Evolutionary conservation across 2,113 vertebrate species (phyloP), one percentile per base, ranked within the genome.

Genomic region (Oryzias woworae): DNA sequence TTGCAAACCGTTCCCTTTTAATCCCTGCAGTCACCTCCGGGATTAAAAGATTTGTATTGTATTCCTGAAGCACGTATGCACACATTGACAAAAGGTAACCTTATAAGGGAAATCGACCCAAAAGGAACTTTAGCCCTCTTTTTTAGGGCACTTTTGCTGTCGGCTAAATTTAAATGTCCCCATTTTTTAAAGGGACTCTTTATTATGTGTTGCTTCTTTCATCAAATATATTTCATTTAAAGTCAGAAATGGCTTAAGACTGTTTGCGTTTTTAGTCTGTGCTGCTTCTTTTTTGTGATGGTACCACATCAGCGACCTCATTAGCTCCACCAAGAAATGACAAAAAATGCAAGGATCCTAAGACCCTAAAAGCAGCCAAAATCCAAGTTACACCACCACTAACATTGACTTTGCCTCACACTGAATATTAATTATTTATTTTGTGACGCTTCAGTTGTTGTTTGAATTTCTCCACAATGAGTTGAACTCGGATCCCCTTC

Each of bases 41-140:
- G 90, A 92, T 92, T 92, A 92, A 91, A 80, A 88, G 89, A 89
- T 92, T 91, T 91, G 89, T 89, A 78, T 91, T 91, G 89, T 89
- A 78, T 76, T 75, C 68, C 76, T 79, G 41, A 22, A 63, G 75
- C 69, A 83, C 68, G 82, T 92, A 83, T 84, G 81, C 82, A 81
- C 85, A 64, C 81, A 65, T 82, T 72, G 80, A 87, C 87, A 87
- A 88, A 85, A 87, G 73, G 42, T 60, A 62, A 77, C 70, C 85
- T 88, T 89, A 82, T 61, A 70, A 65, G 48, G 58, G 58, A 76
- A 84, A 85, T 82, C 55, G 57, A 80, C 67, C 74, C 52, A 53
- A 84, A 83, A 80, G 80, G 52, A 71, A 77, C 71, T 71, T 64
- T 58, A 67, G 62, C 59, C 36, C n/a, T 76, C 70, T 71, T 43